Conservation (phyloP, 2,888 invertebrate species). For the Azorinus chamasolen region DNA sequence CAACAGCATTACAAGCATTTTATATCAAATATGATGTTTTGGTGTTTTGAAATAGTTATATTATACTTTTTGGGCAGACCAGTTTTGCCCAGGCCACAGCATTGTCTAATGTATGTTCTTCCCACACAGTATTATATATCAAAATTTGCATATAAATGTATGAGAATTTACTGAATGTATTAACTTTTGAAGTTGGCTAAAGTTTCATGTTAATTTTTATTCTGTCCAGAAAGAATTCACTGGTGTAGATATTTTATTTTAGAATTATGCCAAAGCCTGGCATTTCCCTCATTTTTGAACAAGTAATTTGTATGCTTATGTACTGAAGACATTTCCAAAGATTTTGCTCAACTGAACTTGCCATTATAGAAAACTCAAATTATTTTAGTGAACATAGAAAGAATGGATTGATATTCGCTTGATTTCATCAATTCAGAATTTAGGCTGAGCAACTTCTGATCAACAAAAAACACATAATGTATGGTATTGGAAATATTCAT, state of each 20-base stretch:
- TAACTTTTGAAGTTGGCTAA: slow-evolving; percentile 3
- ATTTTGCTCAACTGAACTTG: not conserved
- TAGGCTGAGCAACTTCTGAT: slow-evolving; percentile 3
- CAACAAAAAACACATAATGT: slow-evolving; percentile 1
- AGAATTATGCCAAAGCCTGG: slow-evolving; percentile 1
- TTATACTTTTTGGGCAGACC: slow-evolving; percentile 3
- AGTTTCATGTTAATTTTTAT: slow-evolving; percentile 3
- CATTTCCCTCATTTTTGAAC: slow-evolving; percentile 3
- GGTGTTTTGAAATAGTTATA: slow-evolving; percentile 3
- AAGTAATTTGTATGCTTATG: slow-evolving; percentile 3
- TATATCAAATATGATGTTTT: slow-evolving; percentile 3
- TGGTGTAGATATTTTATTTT: slow-evolving; percentile 3
- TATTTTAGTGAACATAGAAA: slow-evolving; percentile 3
- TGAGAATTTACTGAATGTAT: slow-evolving; percentile 3
- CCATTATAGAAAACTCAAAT: slow-evolving; percentile 1
- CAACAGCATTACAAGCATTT: slow-evolving; percentile 3
- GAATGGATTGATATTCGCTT: slow-evolving; percentile 3
- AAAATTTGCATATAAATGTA: slow-evolving; percentile 3
- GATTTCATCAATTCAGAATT: slow-evolving; percentile 3
- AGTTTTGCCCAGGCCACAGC: slow-evolving; percentile 3
- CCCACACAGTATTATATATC: slow-evolving; percentile 3
- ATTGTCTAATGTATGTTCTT: slow-evolving; percentile 3
- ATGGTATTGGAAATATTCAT: slow-evolving; percentile 1
- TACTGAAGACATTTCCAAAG: slow-evolving; percentile 3
- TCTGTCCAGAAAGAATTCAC: slow-evolving; percentile 3